Evolutionary conservation across 92 coral and sea anemone genomes (phyloP), one percentile per base, ranked within the genome.

Genomic region (Epizoanthus ramosus): DNA sequence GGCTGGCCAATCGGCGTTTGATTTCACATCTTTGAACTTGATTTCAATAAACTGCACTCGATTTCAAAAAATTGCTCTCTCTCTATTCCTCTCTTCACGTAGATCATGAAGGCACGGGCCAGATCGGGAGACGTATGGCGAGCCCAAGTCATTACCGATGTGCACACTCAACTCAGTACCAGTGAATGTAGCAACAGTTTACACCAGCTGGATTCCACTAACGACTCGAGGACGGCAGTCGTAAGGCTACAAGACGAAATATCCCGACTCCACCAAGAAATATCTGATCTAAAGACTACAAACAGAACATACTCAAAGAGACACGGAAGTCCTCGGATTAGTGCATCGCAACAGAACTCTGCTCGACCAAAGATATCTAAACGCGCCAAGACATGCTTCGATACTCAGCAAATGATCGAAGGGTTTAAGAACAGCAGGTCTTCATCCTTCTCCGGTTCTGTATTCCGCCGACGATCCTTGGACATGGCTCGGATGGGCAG

Each of bases 311-410:
- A 80, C 58, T 18, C 66, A 5, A 67, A 41, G 6, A 67, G n/a
- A 63, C 59, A 4, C 22, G 81, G 60, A 81, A 72, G 22, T 25
- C 75, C 61, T 60, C 89, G 25, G 81, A 71, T 15, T 61, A 59
- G 43, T 21, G 80, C 58, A 21, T 18, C 54, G 5, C 65, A 72
- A 18, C 86, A 71, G 33, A 73, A 31, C 15, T 57, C 80, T 28
- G 24, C 88, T 3, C 79, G 92, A 9, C 92, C 88, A 0, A 68
- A 39, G 65, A 87, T 91, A 24, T 60, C 80, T 6, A 87, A 75
- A 41, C 96, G 96, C 5, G 83, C 96, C 12, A 76, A 84, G 23
- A 92, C 96, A 16, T 90, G 89, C 66, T 69, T 76, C 5, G 63
- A 81, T 37, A 21, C 87, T 9, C 43, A 85, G 41, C 83, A 87